Evolutionary conservation across 2,888 invertebrate genomes (phyloP).

Genomic region (Beris morrisii): DNA sequence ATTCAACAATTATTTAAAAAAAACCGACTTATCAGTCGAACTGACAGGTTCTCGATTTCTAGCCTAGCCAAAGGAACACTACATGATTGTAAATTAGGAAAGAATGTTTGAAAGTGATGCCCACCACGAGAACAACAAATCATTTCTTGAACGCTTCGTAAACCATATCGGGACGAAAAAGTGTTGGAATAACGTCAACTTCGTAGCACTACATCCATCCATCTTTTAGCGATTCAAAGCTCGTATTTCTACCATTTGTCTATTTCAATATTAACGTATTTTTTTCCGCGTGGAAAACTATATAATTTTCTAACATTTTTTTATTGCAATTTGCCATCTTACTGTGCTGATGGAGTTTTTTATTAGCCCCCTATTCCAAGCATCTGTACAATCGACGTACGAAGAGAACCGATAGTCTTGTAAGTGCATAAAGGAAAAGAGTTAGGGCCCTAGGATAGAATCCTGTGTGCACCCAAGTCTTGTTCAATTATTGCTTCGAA

Average conservation of each 20-base stretch:
- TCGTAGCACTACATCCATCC: slow-evolving; percentile 13
- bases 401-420: neutral
- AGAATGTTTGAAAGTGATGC: slow-evolving; percentile 8
- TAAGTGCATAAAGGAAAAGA: neutral
- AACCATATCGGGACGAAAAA: slow-evolving; percentile 2
- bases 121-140: slow-evolving; percentile 11
- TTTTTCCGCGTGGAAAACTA: slow-evolving; percentile 4
- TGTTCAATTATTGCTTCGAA: slow-evolving; percentile 14
- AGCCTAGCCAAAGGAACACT: neutral
- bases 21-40: slow-evolving; percentile 17
- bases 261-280: slow-evolving; percentile 7
- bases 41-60: slow-evolving; percentile 17
- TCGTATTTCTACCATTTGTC: slow-evolving; percentile 16
- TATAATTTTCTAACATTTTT: slow-evolving; percentile 17
- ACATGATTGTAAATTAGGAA: slow-evolving; percentile 3
- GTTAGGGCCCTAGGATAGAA: slow-evolving; percentile 3
- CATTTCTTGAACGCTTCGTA: slow-evolving; percentile 1
- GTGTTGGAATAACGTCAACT: slow-evolving; percentile 12
- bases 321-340: slow-evolving; percentile 19
- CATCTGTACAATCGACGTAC: too few species aligned
- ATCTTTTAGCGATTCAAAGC: slow-evolving; percentile 24
- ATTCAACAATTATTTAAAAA: slow-evolving; percentile 7
- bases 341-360: too few species aligned
- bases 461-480: slow-evolving; percentile 22
- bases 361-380: too few species aligned